Conservation (phyloP, 2,888 invertebrate species). For the Megastigmus dorsalis region DNA sequence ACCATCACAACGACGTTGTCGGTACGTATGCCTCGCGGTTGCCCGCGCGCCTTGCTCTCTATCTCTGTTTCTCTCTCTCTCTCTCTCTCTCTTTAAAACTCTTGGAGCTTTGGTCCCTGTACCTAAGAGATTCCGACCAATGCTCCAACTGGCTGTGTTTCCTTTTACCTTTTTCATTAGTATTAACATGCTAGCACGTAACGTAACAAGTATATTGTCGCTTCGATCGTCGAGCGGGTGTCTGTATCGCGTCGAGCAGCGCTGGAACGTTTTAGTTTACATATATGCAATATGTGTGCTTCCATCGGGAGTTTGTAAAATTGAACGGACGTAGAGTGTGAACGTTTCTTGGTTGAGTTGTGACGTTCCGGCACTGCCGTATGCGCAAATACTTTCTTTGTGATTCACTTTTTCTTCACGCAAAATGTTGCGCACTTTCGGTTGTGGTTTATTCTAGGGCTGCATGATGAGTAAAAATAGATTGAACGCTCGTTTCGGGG, state of each 20-base stretch:
- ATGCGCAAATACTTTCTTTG: neutral
- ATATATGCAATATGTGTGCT: too few relatives aligned
- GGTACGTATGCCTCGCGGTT: constrained; percentile 58
- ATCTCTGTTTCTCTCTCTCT: neutral
- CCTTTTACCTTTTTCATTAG: neutral
- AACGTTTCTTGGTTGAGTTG: too few relatives aligned
- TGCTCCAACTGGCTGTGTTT: neutral
- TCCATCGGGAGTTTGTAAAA: too few relatives aligned
- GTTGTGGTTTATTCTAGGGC: neutral
- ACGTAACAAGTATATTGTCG: neutral
- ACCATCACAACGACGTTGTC: constrained; percentile 62
- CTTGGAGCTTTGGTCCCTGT: too few relatives aligned
- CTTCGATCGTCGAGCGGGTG: constrained; percentile 12
- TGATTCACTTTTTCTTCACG: constrained; percentile 10
- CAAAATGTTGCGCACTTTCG: constrained; percentile 20
- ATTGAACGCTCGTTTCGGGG: too few relatives aligned
- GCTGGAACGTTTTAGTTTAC: too few relatives aligned
- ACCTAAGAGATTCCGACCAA: too few relatives aligned
- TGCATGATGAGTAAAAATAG: constrained; percentile 1
- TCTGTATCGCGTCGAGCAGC: too few relatives aligned
- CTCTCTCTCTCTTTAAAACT: neutral
- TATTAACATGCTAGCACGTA: too few relatives aligned
- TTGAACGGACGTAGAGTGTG: too few relatives aligned
- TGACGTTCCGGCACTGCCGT: constrained; percentile 1
- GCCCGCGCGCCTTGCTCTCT: neutral